Conservation (phyloP, 1,140 invertebrate genomes). For the Zaprionus gabonicus region DNA sequence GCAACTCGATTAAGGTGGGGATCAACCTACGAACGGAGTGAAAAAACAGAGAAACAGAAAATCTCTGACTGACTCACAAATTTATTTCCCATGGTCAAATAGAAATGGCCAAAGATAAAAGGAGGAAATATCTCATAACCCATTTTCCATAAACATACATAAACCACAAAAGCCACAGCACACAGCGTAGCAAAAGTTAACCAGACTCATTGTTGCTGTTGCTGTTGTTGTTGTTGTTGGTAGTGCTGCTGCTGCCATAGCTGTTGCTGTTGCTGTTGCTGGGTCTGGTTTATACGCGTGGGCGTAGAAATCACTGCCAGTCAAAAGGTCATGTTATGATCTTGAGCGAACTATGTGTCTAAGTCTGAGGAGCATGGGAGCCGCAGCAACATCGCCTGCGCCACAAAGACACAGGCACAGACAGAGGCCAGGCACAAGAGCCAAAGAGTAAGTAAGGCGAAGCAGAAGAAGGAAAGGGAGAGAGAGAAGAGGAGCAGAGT, state of each 20-base stretch:
- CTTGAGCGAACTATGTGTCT: conserved; percentile 81
- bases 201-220: conserved; percentile 49
- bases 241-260: conserved; percentile 17
- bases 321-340: conserved; percentile 83
- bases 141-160: conserved; percentile 82
- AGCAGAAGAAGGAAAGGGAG: not conserved
- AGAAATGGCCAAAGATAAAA: conserved; percentile 76
- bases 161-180: conserved; percentile 67
- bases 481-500: not conserved
- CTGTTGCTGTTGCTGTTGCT: conserved; percentile 64
- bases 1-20: conserved; percentile 67
- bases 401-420: conserved; percentile 20
- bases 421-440: conserved; percentile 29
- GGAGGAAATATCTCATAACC: conserved; percentile 81
- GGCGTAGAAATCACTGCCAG: conserved; percentile 82
- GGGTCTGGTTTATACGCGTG: conserved; percentile 79
- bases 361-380: conserved; percentile 71
- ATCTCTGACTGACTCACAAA: conserved; percentile 48
- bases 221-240: conserved; percentile 25
- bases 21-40: conserved; percentile 43
- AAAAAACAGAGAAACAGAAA: conserved; percentile 7
- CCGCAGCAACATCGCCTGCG: conserved; percentile 21
- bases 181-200: conserved; percentile 43
- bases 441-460: conserved; percentile 20
- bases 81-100: conserved; percentile 83